Percentiles rank a stretch among this genome's conserved stretches.
These are phyloP conservation scores for Drosophila borealis DNA, from an alignment of 2,888 invertebrate genomes.

Conservation along the genomic window DNA sequence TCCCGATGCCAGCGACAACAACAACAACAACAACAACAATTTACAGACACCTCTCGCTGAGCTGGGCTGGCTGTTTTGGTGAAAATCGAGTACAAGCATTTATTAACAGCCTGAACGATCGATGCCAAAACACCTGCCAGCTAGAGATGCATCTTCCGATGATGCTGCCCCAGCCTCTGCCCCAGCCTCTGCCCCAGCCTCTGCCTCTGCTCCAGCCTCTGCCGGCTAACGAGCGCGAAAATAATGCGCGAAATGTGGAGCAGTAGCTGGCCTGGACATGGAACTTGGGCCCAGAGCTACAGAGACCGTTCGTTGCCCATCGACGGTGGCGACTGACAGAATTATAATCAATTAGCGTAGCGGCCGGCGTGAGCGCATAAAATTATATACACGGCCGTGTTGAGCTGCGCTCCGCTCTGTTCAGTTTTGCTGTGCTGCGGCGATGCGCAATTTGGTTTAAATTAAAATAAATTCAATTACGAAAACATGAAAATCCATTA, in stretches of 20 bases:
- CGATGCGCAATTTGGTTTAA: slow-evolving; percentile 79
- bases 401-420: slow-evolving; percentile 25
- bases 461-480: slow-evolving; percentile 85
- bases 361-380: slow-evolving; percentile 75
- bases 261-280: slow-evolving; percentile 33
- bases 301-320: slow-evolving; percentile 17
- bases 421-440: slow-evolving; percentile 1
- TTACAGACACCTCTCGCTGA: slow-evolving; percentile 59
- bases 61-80: slow-evolving; percentile 4
- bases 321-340: slow-evolving; percentile 75
- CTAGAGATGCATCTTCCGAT: slow-evolving; percentile 49
- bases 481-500: slow-evolving; percentile 85
- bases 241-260: slow-evolving; percentile 78
- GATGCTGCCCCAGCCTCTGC: slow-evolving; percentile 26
- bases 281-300: slow-evolving; percentile 13
- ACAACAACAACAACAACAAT: slow-evolving; percentile 61
- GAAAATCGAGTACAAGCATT: slow-evolving; percentile 61
- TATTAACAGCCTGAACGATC: slow-evolving; percentile 67
- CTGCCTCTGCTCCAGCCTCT: neutral
- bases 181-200: neutral
- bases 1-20: slow-evolving; percentile 52
- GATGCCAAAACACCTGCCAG: slow-evolving; percentile 71
- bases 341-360: slow-evolving; percentile 80
- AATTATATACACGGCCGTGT: slow-evolving; percentile 68
- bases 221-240: slow-evolving; percentile 72